A percentile compares a stretch with the other conserved stretches of the same genome.
phyloP scores from a whole-genome alignment of 1,140 invertebrate species.

The Aphelenchoides avenae region DNA sequence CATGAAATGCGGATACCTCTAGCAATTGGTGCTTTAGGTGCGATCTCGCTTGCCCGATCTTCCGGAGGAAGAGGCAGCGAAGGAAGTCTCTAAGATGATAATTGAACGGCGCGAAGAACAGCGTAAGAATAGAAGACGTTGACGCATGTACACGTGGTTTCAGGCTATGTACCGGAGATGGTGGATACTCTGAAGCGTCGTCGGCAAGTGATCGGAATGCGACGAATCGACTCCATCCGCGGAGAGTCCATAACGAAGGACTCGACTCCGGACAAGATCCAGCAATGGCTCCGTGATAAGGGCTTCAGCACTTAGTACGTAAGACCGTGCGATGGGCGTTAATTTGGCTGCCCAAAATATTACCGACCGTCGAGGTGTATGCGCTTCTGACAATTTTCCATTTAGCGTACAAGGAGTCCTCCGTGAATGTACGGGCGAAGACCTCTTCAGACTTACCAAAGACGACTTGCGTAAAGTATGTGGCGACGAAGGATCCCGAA shows the following conservation, averaged over 20 bases:
- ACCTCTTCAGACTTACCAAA: constrained; percentile 27
- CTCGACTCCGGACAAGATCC: constrained; percentile 14
- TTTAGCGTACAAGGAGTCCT: constrained; percentile 31
- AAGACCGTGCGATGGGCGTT: too few relatives aligned
- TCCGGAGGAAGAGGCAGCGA: constrained; percentile 4
- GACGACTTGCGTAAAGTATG: constrained; percentile 24
- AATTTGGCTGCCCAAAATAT: neutral
- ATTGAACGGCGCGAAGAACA: constrained; percentile 22
- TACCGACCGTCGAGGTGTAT: neutral
- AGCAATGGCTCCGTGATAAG: constrained; percentile 25
- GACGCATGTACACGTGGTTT: neutral
- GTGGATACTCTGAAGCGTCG: constrained; percentile 24
- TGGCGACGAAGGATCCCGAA: constrained; percentile 33
- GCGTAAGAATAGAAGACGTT: constrained; percentile 12
- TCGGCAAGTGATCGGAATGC: constrained; percentile 12
- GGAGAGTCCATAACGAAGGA: constrained; percentile 15
- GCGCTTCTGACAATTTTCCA: neutral
- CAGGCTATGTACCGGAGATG: constrained; percentile 29
- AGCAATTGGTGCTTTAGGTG: too few relatives aligned
- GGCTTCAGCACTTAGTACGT: constrained; percentile 33
- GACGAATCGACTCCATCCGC: constrained; percentile 19
- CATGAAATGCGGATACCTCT: too few relatives aligned
- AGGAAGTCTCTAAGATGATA: constrained; percentile 17
- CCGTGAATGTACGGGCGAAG: constrained; percentile 18
- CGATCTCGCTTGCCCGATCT: too few relatives aligned